Conservation (phyloP, 2,888 invertebrate species). For the Elgonia sp. region DNA sequence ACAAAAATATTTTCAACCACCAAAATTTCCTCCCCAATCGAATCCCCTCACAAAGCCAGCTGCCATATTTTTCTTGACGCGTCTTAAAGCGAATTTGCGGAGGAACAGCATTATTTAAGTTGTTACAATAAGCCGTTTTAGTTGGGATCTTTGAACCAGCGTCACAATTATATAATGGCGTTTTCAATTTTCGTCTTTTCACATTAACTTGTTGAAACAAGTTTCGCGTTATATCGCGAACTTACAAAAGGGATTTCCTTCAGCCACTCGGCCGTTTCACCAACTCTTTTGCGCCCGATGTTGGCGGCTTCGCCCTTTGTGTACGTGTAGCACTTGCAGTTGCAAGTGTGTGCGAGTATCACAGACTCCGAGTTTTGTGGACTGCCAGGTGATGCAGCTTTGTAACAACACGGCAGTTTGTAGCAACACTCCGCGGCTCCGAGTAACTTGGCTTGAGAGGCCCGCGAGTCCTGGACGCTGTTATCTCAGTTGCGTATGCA, state of each 20-base stretch:
- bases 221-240: conserved; percentile 65
- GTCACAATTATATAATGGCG: conserved; percentile 70
- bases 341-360: conserved; percentile 10
- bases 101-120: conserved; percentile 62
- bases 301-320: conserved; percentile 35
- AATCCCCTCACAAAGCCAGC: neutral
- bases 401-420: conserved; percentile 73
- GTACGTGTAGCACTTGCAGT: neutral
- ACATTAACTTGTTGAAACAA: conserved; percentile 69
- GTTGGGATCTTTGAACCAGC: conserved; percentile 62
- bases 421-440: conserved; percentile 61
- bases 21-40: neutral
- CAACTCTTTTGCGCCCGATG: conserved; percentile 66
- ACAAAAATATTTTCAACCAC: neutral
- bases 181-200: conserved; percentile 74
- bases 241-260: conserved; percentile 71
- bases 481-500: conserved; percentile 75
- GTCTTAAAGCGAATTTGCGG: conserved; percentile 47
- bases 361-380: conserved; percentile 57
- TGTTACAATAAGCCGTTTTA: conserved; percentile 67
- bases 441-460: conserved; percentile 74
- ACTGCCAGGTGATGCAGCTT: conserved; percentile 69
- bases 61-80: conserved; percentile 46
- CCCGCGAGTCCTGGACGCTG: conserved; percentile 72
- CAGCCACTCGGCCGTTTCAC: conserved; percentile 63